Evolutionary conservation across 2,888 invertebrate species (phyloP).

Genomic region (Pseudococcus longispinus): DNA sequence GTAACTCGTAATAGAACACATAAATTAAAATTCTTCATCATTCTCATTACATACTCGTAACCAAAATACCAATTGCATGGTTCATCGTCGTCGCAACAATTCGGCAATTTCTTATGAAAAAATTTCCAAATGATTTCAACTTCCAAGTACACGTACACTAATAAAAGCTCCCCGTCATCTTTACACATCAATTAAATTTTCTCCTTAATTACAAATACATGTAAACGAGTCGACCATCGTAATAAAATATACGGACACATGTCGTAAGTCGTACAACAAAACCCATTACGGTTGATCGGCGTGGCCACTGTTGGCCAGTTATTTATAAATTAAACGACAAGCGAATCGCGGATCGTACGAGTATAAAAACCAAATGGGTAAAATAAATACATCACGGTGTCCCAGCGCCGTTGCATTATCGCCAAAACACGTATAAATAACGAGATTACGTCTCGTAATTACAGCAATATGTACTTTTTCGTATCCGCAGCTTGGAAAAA

Average conservation of each 20-base stretch:
- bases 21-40: background rate
- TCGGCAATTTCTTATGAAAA: background rate
- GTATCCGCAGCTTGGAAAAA: background rate
- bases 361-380: background rate
- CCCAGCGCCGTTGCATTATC: background rate
- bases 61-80: background rate
- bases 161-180: background rate
- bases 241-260: background rate
- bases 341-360: background rate
- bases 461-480: background rate
- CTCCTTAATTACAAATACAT: background rate
- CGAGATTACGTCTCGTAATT: background rate
- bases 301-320: background rate
- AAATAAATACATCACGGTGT: background rate
- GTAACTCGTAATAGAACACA: background rate
- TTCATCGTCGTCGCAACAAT: background rate
- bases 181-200: conserved; percentile 15
- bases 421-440: conserved; percentile 7
- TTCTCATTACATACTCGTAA: background rate
- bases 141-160: too few species aligned
- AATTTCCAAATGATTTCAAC: background rate
- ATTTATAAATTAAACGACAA: conserved; percentile 18
- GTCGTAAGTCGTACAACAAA: background rate
- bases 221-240: background rate
- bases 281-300: background rate